Percentiles rank a stretch among this genome's conserved stretches.
Evolutionary conservation across 2,888 invertebrate genomes (phyloP).

Genomic region (Atrina japonica): DNA sequence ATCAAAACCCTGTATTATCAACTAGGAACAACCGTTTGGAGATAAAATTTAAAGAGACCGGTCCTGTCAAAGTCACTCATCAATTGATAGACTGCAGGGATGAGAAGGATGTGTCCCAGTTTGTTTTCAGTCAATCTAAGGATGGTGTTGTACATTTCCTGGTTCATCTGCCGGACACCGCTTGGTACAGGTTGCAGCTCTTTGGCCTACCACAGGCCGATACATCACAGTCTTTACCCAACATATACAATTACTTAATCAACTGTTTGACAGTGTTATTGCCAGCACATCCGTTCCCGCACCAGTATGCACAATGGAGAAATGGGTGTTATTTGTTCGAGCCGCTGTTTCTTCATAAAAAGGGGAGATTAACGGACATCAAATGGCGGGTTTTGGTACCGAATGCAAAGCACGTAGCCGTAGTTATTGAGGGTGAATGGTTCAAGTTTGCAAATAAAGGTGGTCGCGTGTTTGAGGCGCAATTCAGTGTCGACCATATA

Average conservation of each 20-base stretch:
- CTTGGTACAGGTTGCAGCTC: slow-evolving; percentile 78
- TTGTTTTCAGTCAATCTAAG: slow-evolving; percentile 66
- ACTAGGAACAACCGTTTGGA: slow-evolving; percentile 60
- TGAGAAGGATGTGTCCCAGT: slow-evolving; percentile 61
- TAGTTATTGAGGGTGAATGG: slow-evolving; percentile 79
- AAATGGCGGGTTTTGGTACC: slow-evolving; percentile 74
- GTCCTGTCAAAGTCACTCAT: slow-evolving; percentile 64
- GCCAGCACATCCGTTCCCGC: slow-evolving; percentile 74
- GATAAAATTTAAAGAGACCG: slow-evolving; percentile 58
- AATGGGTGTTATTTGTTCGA: slow-evolving; percentile 77
- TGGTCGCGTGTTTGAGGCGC: slow-evolving; percentile 70
- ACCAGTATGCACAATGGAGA: slow-evolving; percentile 80
- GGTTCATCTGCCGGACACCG: slow-evolving; percentile 68
- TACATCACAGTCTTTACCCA: slow-evolving; percentile 76
- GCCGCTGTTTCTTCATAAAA: slow-evolving; percentile 68
- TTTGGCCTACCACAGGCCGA: slow-evolving; percentile 76
- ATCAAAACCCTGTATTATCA: slow-evolving; percentile 56
- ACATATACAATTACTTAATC: slow-evolving; percentile 79
- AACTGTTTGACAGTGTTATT: slow-evolving; percentile 62
- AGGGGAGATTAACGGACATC: slow-evolving; percentile 62
- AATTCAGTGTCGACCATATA: slow-evolving; percentile 48
- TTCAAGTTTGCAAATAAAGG: slow-evolving; percentile 75
- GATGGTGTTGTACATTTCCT: slow-evolving; percentile 56
- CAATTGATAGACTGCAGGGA: slow-evolving; percentile 61
- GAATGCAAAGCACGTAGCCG: slow-evolving; percentile 75